These are phyloP conservation scores for Procavia capensis DNA, from an alignment of 2,113 vertebrate species.

Conservation along the genomic window DNA sequence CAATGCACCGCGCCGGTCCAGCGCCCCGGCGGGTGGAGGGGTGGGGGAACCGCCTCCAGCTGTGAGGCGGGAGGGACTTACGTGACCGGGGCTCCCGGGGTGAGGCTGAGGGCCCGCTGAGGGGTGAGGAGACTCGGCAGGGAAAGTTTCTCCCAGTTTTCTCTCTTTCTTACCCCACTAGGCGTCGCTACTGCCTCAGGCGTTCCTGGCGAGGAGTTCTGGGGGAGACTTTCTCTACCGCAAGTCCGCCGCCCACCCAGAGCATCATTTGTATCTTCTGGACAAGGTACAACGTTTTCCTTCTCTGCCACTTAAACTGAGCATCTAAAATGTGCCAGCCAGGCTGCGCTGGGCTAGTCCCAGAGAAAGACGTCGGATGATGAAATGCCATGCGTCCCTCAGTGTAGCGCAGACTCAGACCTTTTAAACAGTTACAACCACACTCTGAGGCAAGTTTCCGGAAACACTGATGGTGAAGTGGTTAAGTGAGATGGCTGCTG, in stretches of 20 bases:
- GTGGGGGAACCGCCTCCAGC: conserved; percentile 61
- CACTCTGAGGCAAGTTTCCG: too few species aligned
- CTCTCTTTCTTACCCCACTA: background rate
- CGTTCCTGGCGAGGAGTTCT: too few species aligned
- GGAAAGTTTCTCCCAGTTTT: background rate
- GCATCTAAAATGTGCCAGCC: background rate
- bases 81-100: background rate
- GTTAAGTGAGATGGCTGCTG: too few species aligned
- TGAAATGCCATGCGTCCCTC: background rate
- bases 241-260: background rate
- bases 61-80: background rate
- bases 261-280: background rate
- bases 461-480: too few species aligned
- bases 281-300: background rate
- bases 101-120: accelerated
- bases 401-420: background rate
- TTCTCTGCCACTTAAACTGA: background rate
- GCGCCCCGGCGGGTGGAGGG: background rate
- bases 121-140: accelerated
- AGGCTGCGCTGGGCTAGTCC: background rate
- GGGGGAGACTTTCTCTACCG: background rate
- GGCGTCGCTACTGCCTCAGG: background rate
- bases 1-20: conserved; percentile 82
- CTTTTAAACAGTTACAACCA: background rate
- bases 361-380: background rate